Evolutionary conservation across 2,888 invertebrate species (phyloP).

Genomic region (Spodoptera picta): DNA sequence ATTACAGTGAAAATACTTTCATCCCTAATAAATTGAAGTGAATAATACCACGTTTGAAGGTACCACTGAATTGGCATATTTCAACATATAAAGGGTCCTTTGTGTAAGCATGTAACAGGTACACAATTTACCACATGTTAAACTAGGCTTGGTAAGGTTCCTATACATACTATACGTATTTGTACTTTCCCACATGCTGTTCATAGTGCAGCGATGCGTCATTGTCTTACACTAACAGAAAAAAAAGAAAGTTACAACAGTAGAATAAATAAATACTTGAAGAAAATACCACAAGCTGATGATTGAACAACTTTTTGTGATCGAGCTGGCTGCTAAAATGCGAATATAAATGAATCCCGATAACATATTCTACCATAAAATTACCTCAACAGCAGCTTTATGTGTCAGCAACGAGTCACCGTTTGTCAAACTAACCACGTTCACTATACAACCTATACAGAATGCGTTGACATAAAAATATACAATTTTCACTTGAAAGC

Average conservation of each 20-base stretch:
- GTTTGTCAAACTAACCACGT: conserved; percentile 85
- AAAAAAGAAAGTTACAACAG: conserved; percentile 69
- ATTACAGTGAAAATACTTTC: neutral
- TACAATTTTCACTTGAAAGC: conserved; percentile 62
- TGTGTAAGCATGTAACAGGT: conserved; percentile 50
- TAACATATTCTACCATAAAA: conserved; percentile 56
- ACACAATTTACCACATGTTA: conserved; percentile 32
- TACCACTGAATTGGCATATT: conserved; percentile 22
- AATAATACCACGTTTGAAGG: conserved; percentile 33
- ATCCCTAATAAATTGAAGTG: conserved; percentile 25
- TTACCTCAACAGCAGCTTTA: conserved; percentile 72
- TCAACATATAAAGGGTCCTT: conserved; percentile 31
- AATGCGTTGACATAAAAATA: conserved; percentile 65
- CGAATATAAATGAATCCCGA: conserved; percentile 20
- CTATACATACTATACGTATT: conserved; percentile 32
- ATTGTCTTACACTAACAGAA: conserved; percentile 66
- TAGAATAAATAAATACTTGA: conserved; percentile 51
- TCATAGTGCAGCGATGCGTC: conserved; percentile 75
- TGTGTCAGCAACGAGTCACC: conserved; percentile 77
- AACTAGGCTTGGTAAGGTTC: conserved; percentile 39
- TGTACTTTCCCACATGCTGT: conserved; percentile 54
- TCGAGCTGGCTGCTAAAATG: conserved; percentile 13
- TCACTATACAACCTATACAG: conserved; percentile 82
- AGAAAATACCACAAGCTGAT: conserved; percentile 20
- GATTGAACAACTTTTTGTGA: conserved; percentile 28